phyloP scores from a whole-genome alignment of 2,113 vertebrate genomes.

The Corvus moneduloides region DNA sequence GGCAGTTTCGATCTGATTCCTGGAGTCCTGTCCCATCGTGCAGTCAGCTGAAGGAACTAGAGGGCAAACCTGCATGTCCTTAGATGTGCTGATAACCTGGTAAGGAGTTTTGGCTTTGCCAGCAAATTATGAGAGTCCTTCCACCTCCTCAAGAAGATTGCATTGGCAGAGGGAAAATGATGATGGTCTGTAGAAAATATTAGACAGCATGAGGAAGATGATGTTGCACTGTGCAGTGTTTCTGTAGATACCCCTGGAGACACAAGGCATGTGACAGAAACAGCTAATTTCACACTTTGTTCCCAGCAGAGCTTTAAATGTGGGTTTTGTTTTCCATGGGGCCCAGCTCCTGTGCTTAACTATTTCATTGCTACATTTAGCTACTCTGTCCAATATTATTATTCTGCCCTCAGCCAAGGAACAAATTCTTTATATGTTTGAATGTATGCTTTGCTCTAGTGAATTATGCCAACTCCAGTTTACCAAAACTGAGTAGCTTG shows the following conservation, averaged over 20 bases:
- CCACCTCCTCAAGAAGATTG: neutral
- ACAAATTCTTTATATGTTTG: neutral
- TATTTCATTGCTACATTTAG: neutral
- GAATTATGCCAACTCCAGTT: constrained; percentile 9
- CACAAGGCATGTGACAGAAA: neutral
- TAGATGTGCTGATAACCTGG: neutral
- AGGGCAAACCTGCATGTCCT: neutral
- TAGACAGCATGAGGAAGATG: neutral
- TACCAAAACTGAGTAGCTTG: neutral
- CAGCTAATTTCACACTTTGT: neutral
- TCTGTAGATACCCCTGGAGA: neutral
- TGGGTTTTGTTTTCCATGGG: neutral
- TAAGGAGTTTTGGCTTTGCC: neutral
- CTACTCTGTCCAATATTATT: neutral
- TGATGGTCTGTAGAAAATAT: neutral
- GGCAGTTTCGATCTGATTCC: neutral
- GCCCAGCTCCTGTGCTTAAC: neutral
- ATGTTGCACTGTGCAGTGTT: neutral
- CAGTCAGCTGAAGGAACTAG: neutral
- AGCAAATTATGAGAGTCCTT: neutral
- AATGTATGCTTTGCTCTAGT: constrained; percentile 22
- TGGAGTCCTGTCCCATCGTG: neutral
- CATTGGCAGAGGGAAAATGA: neutral
- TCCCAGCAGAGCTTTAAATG: neutral
- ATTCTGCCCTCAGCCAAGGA: neutral